A percentile compares a stretch with the other conserved stretches of the same genome.
Evolutionary conservation across 2,888 invertebrate genomes (phyloP).

Genomic region (Nomada ferruginata): DNA sequence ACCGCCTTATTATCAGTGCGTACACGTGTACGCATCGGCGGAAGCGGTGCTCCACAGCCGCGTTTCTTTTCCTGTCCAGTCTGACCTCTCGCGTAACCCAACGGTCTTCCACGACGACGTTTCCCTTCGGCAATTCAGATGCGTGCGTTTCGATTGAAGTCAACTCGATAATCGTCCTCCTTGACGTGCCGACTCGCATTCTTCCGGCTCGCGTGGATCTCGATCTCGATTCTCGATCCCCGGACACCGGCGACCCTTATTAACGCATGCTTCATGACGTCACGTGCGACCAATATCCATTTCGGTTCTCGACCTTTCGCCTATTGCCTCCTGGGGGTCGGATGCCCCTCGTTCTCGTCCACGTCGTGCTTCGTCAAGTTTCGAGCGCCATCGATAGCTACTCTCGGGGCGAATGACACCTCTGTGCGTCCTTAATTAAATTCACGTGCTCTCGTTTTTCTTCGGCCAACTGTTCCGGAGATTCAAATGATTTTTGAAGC

Average conservation of each 20-base stretch:
- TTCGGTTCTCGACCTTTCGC: background rate
- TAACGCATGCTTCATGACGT: too few relatives aligned
- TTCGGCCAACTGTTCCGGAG: too few relatives aligned
- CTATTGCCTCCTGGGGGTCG: background rate
- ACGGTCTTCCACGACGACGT: constrained; percentile 63
- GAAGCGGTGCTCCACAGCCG: constrained; percentile 41
- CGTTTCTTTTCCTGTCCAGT: constrained; percentile 33
- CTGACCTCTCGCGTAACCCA: constrained; percentile 1
- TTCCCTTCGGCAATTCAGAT: constrained; percentile 69
- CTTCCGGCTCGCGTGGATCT: constrained; percentile 53
- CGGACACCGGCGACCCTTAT: background rate
- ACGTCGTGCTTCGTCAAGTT: background rate
- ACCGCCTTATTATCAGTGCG: constrained; percentile 53
- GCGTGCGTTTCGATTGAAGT: constrained; percentile 73
- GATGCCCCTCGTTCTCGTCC: background rate
- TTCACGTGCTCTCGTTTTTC: too few relatives aligned
- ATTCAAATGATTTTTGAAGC: constrained; percentile 35
- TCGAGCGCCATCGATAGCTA: background rate
- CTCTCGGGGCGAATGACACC: background rate
- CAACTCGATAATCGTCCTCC: constrained; percentile 70
- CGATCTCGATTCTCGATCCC: constrained; percentile 31
- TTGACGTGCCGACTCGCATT: constrained; percentile 56
- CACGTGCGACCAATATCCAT: background rate
- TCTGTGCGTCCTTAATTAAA: too few relatives aligned
- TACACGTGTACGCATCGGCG: constrained; percentile 53